These are phyloP conservation scores for Pao palembangensis DNA, from an alignment of 2,113 vertebrate genomes.

Conservation along the genomic window DNA sequence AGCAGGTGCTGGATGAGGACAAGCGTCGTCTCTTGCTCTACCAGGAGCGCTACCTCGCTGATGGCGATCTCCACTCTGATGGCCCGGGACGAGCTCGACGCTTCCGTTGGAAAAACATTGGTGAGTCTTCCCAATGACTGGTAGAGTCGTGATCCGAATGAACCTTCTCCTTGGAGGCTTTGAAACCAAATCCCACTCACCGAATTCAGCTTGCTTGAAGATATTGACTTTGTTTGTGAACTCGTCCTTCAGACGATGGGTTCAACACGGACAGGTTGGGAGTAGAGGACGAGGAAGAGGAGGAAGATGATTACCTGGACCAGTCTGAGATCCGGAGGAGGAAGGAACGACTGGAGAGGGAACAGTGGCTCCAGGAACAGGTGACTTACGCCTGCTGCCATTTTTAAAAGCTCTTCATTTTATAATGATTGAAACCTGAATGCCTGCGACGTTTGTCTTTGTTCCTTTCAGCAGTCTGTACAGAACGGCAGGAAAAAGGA, in stretches of 20 bases:
- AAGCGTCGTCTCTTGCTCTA: constrained; percentile 87
- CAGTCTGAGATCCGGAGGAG: constrained; percentile 84
- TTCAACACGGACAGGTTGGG: constrained; percentile 72
- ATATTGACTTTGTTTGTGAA: not conserved
- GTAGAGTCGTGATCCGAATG: not conserved
- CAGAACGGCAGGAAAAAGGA: constrained; percentile 69
- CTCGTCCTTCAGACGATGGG: constrained; percentile 50
- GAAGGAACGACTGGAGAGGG: constrained; percentile 87
- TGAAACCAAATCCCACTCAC: too few relatives aligned
- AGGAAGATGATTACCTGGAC: constrained; percentile 72
- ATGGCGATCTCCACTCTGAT: constrained; percentile 92
- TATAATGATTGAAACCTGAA: not conserved
- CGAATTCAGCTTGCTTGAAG: not conserved
- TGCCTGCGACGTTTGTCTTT: constrained; percentile 1
- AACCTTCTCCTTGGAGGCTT: too few relatives aligned
- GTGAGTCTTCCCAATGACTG: constrained; percentile 58
- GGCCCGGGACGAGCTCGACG: constrained; percentile 88
- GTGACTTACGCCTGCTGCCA: constrained; percentile 60
- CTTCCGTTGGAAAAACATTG: constrained; percentile 94
- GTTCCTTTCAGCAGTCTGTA: constrained; percentile 65
- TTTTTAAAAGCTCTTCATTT: not conserved
- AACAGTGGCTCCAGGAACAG: constrained; percentile 94
- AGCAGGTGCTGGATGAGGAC: constrained; percentile 90
- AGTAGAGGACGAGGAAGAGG: constrained; percentile 76
- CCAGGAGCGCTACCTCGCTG: constrained; percentile 89